These are phyloP conservation scores for Drosophila eohydei DNA, from an alignment of 2,888 invertebrate genomes.

Conservation along the genomic window DNA sequence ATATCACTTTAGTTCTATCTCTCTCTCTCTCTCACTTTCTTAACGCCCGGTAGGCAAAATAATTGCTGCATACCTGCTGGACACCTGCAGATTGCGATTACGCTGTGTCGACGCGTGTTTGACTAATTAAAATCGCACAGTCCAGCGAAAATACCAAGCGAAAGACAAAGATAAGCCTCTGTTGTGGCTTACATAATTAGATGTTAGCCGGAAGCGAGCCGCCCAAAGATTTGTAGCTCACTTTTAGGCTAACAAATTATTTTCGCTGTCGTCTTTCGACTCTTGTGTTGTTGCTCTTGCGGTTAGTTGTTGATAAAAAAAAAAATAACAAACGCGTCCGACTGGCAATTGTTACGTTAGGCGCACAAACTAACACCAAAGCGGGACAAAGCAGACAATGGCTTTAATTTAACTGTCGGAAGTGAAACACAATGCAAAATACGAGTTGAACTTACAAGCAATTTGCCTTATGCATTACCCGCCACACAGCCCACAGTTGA, in stretches of 20 bases:
- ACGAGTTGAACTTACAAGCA: conserved; percentile 79
- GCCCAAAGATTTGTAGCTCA: conserved; percentile 58
- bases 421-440: conserved; percentile 79
- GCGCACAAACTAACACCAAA: conserved; percentile 63
- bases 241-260: conserved; percentile 76
- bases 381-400: conserved; percentile 56
- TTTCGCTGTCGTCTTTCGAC: conserved; percentile 66
- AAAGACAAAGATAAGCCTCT: conserved; percentile 6
- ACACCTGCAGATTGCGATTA: conserved; percentile 26
- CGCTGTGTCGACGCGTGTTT: conserved; percentile 50
- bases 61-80: conserved; percentile 6
- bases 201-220: conserved; percentile 28
- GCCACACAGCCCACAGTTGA: conserved; percentile 18
- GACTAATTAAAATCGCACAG: conserved; percentile 62
- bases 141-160: conserved; percentile 1
- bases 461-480: conserved; percentile 75
- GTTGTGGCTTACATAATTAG: conserved; percentile 48
- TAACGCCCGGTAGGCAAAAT: background rate
- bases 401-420: conserved; percentile 83
- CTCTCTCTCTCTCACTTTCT: background rate
- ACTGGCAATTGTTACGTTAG: conserved; percentile 76
- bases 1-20: background rate
- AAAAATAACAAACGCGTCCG: conserved; percentile 41
- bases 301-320: conserved; percentile 51
- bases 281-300: conserved; percentile 43